phyloP scores from a whole-genome alignment of 2,888 invertebrate genomes.

The Pediacus dermestoides region DNA sequence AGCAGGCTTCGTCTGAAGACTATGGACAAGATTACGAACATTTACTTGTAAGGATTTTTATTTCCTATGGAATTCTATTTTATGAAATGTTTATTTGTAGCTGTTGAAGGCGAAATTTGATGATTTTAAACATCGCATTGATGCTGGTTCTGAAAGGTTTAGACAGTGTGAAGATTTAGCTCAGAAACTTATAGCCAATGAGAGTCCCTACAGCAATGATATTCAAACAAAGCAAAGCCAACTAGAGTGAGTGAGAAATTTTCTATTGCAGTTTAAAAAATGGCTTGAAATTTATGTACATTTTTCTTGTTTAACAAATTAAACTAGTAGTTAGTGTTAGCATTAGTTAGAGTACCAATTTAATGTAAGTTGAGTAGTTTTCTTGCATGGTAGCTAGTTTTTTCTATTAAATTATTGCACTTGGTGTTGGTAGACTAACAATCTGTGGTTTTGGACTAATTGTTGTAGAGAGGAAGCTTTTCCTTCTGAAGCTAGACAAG shows the following conservation, averaged over 20 bases:
- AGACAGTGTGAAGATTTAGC: constrained; percentile 88
- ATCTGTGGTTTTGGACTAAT: constrained; percentile 46
- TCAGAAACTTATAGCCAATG: constrained; percentile 79
- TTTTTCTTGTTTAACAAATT: constrained; percentile 12
- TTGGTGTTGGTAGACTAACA: no score
- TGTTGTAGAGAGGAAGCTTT: constrained; percentile 42
- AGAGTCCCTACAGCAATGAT: constrained; percentile 80
- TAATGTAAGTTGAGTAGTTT: no score
- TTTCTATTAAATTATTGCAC: no score
- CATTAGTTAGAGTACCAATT: no score
- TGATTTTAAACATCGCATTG: constrained; percentile 86
- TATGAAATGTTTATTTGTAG: constrained; percentile 46
- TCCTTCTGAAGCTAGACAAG: constrained; percentile 50
- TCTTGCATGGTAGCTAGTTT: no score
- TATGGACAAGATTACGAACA: constrained; percentile 95
- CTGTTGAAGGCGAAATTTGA: constrained; percentile 86
- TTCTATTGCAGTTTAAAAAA: no score
- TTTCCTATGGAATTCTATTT: no score
- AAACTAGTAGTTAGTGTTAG: background rate
- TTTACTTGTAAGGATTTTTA: constrained; percentile 57
- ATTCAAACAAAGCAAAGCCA: constrained; percentile 84
- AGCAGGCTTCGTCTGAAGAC: constrained; percentile 86
- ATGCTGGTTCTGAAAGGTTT: constrained; percentile 85
- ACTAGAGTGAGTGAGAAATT: constrained; percentile 73
- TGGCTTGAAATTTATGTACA: constrained; percentile 7